Evolutionary conservation across 2,888 invertebrate species (phyloP).

Genomic region (Lagria hirta): DNA sequence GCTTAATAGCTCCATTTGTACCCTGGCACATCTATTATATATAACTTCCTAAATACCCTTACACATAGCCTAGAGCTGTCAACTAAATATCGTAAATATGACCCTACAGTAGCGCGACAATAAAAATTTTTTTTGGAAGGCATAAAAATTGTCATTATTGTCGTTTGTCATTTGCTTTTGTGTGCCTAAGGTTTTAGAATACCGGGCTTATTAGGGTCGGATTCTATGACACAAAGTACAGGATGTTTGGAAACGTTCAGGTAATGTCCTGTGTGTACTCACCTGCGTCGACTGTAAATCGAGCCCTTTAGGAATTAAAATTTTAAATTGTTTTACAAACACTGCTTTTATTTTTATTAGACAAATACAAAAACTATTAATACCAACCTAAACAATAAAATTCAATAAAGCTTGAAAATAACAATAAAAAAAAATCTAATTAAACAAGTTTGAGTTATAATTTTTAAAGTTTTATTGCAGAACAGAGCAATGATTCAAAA

Average conservation of each 20-base stretch:
- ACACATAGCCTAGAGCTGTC: conserved; percentile 38
- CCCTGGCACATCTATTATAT: conserved; percentile 32
- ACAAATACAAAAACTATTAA: too few species aligned
- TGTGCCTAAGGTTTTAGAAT: conserved; percentile 43
- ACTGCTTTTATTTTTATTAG: too few species aligned
- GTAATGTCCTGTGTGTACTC: conserved; percentile 37
- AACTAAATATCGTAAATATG: conserved; percentile 39
- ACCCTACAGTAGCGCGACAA: conserved; percentile 28
- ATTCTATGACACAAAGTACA: conserved; percentile 48
- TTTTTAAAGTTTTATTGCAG: too few species aligned
- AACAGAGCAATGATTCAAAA: too few species aligned
- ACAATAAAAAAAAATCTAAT: too few species aligned
- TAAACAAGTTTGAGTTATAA: too few species aligned
- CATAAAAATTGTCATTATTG: conserved; percentile 50
- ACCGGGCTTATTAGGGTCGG: conserved; percentile 50
- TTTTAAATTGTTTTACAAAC: too few species aligned
- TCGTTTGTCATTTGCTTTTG: conserved; percentile 48
- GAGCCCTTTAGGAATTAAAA: conserved; percentile 15
- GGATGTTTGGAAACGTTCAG: conserved; percentile 50
- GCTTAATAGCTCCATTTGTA: conserved; percentile 38
- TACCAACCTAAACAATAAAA: too few species aligned
- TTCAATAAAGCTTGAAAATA: too few species aligned
- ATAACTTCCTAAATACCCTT: conserved; percentile 42
- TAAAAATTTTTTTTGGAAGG: conserved; percentile 38
- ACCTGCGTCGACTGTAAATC: conserved; percentile 29